Evolutionary conservation across 64 coral and sea anemone genomes (phyloP).

Genomic region (Cladopsammia gracilis): DNA sequence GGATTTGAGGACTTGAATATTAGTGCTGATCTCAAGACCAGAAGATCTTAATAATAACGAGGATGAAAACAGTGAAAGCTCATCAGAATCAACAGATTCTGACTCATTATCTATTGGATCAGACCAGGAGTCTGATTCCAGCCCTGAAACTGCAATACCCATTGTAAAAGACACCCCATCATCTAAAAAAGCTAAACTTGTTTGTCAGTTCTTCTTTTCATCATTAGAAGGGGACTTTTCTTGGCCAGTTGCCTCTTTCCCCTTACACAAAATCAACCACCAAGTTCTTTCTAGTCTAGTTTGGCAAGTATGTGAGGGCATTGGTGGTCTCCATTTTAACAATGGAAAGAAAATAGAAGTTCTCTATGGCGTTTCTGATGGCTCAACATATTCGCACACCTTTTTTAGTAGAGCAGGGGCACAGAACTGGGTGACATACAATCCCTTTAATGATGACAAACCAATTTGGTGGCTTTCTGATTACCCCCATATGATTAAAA

Average conservation of each 20-base stretch:
- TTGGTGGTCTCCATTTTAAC: conserved; percentile 3
- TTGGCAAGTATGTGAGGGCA: conserved; percentile 56
- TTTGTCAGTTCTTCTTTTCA: conserved; percentile 61
- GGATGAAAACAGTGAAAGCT: background rate
- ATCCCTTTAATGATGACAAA: conserved; percentile 58
- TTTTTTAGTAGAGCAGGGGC: conserved; percentile 32
- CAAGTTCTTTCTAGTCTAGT: conserved; percentile 42
- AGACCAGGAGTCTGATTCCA: background rate
- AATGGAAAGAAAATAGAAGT: conserved; percentile 43
- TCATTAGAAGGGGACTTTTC: conserved; percentile 54
- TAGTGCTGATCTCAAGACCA: conserved; percentile 17
- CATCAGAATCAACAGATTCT: background rate
- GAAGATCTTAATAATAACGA: conserved; percentile 13
- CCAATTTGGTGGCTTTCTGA: conserved; percentile 61
- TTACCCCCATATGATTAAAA: conserved; percentile 62
- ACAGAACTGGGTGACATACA: conserved; percentile 61
- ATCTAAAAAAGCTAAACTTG: conserved; percentile 20
- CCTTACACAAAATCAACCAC: conserved; percentile 29
- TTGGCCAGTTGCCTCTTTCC: conserved; percentile 55
- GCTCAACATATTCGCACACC: conserved; percentile 43
- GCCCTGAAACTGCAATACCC: background rate
- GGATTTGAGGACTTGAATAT: conserved; percentile 56
- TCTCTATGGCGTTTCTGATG: conserved; percentile 73
- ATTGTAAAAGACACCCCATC: background rate
- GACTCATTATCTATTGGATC: background rate